These are phyloP conservation scores for Campoplex capitator DNA, from an alignment of 2,888 invertebrate genomes.

Conservation along the genomic window DNA sequence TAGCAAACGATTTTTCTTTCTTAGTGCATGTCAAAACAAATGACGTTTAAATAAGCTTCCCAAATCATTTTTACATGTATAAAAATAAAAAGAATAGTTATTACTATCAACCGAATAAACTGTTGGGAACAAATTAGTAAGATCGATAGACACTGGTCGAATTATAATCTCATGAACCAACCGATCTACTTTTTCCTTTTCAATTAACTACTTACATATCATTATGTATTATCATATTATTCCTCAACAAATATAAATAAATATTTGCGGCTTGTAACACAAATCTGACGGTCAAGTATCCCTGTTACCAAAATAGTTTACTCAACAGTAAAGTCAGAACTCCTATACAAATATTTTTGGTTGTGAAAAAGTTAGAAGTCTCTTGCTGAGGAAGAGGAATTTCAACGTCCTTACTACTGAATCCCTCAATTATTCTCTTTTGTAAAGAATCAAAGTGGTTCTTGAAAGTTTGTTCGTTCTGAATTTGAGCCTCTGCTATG, in stretches of 20 bases:
- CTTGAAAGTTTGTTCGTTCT: slow-evolving; percentile 75
- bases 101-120: neutral
- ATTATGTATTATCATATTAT: neutral
- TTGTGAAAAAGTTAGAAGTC: neutral
- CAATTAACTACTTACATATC: neutral
- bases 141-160: too few relatives aligned
- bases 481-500: slow-evolving; percentile 74
- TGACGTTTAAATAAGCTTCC: neutral
- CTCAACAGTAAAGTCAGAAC: slow-evolving; percentile 24
- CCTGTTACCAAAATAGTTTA: neutral
- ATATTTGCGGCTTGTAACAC: neutral
- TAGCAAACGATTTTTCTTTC: slow-evolving; percentile 12
- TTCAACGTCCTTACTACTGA: neutral
- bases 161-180: neutral
- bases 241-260: neutral
- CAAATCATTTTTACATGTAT: neutral
- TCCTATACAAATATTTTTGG: slow-evolving; percentile 46
- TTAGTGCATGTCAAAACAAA: neutral
- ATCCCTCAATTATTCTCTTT: slow-evolving; percentile 19
- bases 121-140: neutral
- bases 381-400: neutral
- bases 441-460: slow-evolving; percentile 69
- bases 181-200: neutral
- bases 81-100: neutral
- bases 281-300: neutral